Conservation (phyloP, 2,113 vertebrate species). For the Helogale parvula region DNA sequence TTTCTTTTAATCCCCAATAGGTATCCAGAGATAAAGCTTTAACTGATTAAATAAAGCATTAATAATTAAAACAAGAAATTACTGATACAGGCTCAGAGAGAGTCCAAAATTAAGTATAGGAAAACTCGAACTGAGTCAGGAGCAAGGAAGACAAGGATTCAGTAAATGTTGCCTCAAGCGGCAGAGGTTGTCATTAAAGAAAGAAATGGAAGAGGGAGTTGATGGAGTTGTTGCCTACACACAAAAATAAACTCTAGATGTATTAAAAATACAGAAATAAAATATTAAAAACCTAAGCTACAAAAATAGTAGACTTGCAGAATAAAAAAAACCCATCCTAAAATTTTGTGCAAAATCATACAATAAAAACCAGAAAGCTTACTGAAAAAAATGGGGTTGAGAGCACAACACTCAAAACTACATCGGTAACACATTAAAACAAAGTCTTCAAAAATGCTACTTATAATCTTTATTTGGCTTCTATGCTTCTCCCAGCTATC, state of each 20-base stretch:
- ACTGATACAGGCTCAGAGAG: neutral
- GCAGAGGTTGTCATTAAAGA: neutral
- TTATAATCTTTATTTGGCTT: neutral
- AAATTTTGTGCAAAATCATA: neutral
- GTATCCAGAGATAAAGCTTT: neutral
- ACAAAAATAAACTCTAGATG: neutral
- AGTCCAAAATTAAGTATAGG: neutral
- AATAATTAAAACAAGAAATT: neutral
- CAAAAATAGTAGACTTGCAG: neutral
- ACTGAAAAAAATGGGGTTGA: neutral
- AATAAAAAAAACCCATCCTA: neutral
- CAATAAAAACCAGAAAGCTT: neutral
- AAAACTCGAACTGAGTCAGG: neutral
- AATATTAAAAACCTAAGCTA: neutral
- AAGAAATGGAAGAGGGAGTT: neutral
- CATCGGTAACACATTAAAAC: neutral
- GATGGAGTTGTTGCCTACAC: neutral
- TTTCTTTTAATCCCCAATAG: neutral
- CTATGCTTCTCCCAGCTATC: neutral
- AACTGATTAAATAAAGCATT: neutral
- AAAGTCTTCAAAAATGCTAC: neutral
- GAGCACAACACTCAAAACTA: neutral
- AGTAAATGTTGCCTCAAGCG: neutral
- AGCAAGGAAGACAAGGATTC: neutral
- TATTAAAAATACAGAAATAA: neutral